Evolutionary conservation across 2,113 vertebrate species (phyloP).

Genomic region (Caretta caretta): DNA sequence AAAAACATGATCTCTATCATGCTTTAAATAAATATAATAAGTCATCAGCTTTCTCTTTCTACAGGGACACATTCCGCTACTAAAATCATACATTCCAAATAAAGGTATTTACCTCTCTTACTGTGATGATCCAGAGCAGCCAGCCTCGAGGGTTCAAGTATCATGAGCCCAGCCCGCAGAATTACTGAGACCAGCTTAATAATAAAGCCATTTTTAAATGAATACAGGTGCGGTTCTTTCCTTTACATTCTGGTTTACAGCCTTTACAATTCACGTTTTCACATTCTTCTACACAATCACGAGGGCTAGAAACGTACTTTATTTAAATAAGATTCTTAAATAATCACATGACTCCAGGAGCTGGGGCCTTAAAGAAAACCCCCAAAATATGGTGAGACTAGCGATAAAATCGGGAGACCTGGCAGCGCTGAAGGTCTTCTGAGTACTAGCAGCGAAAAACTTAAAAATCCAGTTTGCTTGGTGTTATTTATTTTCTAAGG

Average conservation of each 20-base stretch:
- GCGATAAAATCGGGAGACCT: not conserved
- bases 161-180: not conserved
- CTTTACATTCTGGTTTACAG: not conserved
- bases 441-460: not conserved
- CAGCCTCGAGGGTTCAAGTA: not conserved
- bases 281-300: not conserved
- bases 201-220: not conserved
- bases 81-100: not conserved
- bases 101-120: not conserved
- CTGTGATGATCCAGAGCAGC: not conserved
- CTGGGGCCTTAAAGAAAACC: not conserved
- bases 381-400: not conserved
- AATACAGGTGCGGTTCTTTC: not conserved
- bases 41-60: not conserved
- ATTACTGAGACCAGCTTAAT: not conserved
- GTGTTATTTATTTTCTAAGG: not conserved
- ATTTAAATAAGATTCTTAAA: not conserved
- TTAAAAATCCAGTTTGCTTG: not conserved
- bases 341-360: not conserved
- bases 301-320: not conserved
- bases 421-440: not conserved
- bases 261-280: not conserved
- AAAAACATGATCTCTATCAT: not conserved
- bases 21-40: not conserved
- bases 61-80: not conserved